Base-by-base conservation (phyloP, 2,113 vertebrate species). In the Paraplagusia blochii region DNA sequence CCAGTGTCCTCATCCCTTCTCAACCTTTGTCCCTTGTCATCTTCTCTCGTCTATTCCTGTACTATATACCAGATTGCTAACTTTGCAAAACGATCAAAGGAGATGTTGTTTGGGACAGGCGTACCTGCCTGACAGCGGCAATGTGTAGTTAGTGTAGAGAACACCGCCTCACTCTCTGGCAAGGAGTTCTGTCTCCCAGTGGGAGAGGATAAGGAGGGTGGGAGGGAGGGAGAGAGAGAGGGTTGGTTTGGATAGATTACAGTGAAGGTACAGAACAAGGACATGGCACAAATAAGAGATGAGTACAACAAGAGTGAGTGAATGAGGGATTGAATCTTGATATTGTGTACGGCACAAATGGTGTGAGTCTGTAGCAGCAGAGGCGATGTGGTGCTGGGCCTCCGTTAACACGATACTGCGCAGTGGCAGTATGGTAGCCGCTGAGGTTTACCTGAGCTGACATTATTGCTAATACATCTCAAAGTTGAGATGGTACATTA, bases 81-180 rank as follows among this genome's bases (percentile, higher is more conserved):
- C 22, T 29, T n/a, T 29, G 22, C 22, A 29, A 29, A 29, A 29
- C 22, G 2, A 29, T 6, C 22, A 29, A 29, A 29, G 22, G 6
- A 29, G 22, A 29, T 29, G 6, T 29, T 29, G 22, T 29, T 29
- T 29, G 2, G 22, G 22, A 29, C 22, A 29, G 3, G 3, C 22
- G 6, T 6, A 29, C 22, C 22, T 29, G 22, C 22, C 6, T 2
- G 22, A 6, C 36, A 80, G 64, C 57, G 59, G 46, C 55, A 69
- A 62, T 16, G 54, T 59, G 67, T 58, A 53, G 59, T 14, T 42
- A 54, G 53, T 46, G 43, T 10, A 10, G 38, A 52, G 15, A 39
- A 72, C 44, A 55, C 45, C 62, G 58, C 53, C 53, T 66, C 55
- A 18, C 35, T 67, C 29, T 75, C 56, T 74, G 72, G 76, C 69